Evolutionary conservation across 2,113 vertebrate genomes (phyloP).

Genomic region (Ramphastos sulfuratus): DNA sequence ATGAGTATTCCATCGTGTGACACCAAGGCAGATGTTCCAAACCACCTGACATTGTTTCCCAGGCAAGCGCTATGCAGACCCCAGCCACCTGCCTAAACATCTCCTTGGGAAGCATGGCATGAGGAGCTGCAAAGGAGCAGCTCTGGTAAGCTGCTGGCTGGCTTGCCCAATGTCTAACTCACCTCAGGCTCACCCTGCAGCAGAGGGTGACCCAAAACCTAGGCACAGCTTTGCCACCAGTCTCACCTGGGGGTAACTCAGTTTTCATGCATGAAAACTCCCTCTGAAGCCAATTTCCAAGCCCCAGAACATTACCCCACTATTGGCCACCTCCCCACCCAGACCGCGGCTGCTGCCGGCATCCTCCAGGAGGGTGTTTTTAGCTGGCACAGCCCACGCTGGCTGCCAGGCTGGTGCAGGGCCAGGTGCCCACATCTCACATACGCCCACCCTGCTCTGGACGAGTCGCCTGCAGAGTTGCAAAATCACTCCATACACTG

Average conservation of each 20-base stretch:
- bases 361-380: accelerated
- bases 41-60: accelerated
- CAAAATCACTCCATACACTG: accelerated
- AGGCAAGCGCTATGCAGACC: accelerated
- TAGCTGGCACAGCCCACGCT: background rate
- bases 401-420: background rate
- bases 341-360: background rate
- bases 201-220: accelerated
- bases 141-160: background rate
- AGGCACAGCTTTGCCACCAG: accelerated
- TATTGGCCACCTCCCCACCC: accelerated
- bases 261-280: accelerated
- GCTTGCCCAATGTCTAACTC: accelerated
- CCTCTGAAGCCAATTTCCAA: background rate
- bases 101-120: accelerated
- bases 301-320: accelerated
- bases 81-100: background rate
- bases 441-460: accelerated
- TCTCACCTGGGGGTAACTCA: background rate
- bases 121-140: background rate
- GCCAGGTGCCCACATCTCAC: accelerated
- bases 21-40: background rate
- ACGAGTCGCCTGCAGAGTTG: background rate
- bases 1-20: accelerated
- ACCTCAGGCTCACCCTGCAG: accelerated